phyloP scores from a whole-genome alignment of 1,140 invertebrate species.

The Zaprionus ornatus region DNA sequence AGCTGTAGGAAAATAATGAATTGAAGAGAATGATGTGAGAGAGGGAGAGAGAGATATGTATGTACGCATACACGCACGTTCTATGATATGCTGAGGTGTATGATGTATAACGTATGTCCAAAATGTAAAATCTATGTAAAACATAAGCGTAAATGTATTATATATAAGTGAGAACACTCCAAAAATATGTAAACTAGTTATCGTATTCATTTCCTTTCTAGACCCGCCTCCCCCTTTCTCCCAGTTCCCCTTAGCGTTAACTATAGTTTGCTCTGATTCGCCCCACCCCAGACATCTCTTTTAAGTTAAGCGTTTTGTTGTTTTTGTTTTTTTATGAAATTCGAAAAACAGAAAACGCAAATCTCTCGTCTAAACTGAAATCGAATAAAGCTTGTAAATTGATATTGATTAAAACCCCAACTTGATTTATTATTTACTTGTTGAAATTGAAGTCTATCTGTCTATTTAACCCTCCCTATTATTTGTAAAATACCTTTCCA shows the following conservation, averaged over 20 bases:
- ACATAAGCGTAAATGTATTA: slow-evolving; percentile 68
- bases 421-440: slow-evolving; percentile 27
- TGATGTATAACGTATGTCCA: slow-evolving; percentile 65
- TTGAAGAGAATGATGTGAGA: not conserved
- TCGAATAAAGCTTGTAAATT: slow-evolving; percentile 78
- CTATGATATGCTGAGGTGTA: slow-evolving; percentile 58
- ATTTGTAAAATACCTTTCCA: slow-evolving; percentile 1
- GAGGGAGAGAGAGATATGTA: not conserved
- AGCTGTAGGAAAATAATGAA: slow-evolving; percentile 56
- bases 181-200: slow-evolving; percentile 79
- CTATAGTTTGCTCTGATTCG: slow-evolving; percentile 57
- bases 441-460: slow-evolving; percentile 9
- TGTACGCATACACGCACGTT: slow-evolving; percentile 24
- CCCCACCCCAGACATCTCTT: not conserved
- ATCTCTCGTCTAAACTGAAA: slow-evolving; percentile 37
- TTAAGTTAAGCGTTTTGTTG: slow-evolving; percentile 29
- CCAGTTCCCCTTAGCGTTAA: slow-evolving; percentile 12
- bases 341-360: slow-evolving; percentile 20
- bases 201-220: slow-evolving; percentile 24
- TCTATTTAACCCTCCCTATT: not conserved
- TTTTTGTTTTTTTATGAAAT: slow-evolving; percentile 32
- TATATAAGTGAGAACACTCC: slow-evolving; percentile 70
- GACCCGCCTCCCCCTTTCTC: not conserved
- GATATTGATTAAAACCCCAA: slow-evolving; percentile 29
- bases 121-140: slow-evolving; percentile 76